Percentiles rank a stretch among this genome's conserved stretches.
Evolutionary conservation across 2,797 vertebrate species (phyloP).

Genomic region (Uromys caudimaculatus): DNA sequence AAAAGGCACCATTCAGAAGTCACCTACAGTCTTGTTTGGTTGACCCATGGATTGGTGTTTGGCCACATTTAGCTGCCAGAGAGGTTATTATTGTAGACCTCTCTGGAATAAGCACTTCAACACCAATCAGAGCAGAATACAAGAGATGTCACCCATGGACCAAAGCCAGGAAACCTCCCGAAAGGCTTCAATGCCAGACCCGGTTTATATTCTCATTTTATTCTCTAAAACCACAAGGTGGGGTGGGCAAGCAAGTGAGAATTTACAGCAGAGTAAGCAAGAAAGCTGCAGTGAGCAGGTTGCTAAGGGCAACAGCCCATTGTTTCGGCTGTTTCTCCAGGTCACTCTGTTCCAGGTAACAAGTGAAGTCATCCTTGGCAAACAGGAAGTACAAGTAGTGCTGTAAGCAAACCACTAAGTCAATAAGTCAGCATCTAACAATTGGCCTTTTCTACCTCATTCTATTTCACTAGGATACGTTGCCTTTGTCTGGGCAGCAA

Average conservation of each 20-base stretch:
- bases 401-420: too few relatives aligned
- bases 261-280: background rate
- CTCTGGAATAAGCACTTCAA: background rate
- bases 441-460: background rate
- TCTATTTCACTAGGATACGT: background rate
- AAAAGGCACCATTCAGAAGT: conserved; percentile 21
- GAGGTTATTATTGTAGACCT: background rate
- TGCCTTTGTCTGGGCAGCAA: background rate
- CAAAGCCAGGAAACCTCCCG: background rate
- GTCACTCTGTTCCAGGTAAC: background rate
- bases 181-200: background rate
- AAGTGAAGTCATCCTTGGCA: background rate
- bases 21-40: background rate
- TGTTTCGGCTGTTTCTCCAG: background rate
- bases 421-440: background rate
- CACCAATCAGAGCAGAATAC: background rate
- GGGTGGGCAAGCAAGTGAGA: background rate
- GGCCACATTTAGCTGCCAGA: background rate
- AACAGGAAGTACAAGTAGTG: background rate
- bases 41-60: background rate
- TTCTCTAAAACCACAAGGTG: background rate
- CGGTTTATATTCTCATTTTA: background rate
- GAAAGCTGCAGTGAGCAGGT: background rate
- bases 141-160: background rate
- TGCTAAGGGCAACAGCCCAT: background rate